These are phyloP conservation scores for Stichodactyla mertensii DNA, from an alignment of 64 coral and sea anemone genomes.

Conservation along the genomic window DNA sequence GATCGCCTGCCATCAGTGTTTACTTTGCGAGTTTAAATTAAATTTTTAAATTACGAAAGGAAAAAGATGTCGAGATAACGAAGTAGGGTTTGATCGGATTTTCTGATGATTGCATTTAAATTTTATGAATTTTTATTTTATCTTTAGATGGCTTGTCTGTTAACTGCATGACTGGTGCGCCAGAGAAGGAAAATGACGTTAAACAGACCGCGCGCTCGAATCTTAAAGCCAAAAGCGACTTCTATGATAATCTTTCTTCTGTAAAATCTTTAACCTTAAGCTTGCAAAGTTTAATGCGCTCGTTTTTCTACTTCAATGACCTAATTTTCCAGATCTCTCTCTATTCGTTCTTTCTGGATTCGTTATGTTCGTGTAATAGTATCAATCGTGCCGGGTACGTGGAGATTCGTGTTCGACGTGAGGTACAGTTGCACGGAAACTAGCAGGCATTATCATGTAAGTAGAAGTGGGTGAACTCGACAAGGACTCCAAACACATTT, in stretches of 20 bases:
- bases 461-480: too few species aligned
- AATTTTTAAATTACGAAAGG: conserved; percentile 4
- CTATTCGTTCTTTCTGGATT: not conserved
- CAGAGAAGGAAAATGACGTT: not conserved
- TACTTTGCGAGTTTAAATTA: conserved; percentile 11
- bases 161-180: not conserved
- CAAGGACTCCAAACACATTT: too few species aligned
- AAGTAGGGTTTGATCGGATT: not conserved
- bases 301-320: not conserved
- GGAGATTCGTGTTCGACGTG: not conserved
- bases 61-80: not conserved
- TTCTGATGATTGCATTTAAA: not conserved
- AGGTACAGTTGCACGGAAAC: too few species aligned
- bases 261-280: not conserved
- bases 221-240: not conserved
- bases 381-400: not conserved
- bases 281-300: not conserved
- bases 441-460: too few species aligned
- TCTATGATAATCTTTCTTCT: not conserved
- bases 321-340: not conserved
- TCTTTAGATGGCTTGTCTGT: not conserved
- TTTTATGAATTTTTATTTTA: conserved; percentile 1
- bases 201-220: not conserved
- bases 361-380: not conserved
- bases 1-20: not conserved